Evolutionary conservation across 2,888 invertebrate species (phyloP), one percentile per base, ranked within the genome.

Genomic region (Lithophane semibrunnea): DNA sequence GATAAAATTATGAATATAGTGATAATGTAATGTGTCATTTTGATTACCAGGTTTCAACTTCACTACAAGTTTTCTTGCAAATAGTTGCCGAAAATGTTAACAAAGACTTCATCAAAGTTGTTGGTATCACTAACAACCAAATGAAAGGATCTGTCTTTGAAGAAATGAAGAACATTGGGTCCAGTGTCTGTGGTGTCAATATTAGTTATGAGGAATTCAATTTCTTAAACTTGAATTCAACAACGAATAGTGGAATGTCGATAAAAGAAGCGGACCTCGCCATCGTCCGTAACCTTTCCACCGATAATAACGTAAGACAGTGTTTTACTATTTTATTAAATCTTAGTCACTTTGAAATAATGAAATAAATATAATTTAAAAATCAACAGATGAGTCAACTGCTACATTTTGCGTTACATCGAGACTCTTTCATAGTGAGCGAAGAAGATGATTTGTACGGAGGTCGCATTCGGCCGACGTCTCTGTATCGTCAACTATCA

Each of bases 81-180:
- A 88, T 90, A 12, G 86, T 91, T n/a, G 86, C 88, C 42, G 91
- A 92, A 85, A 92, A 92, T 77, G 61, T 88, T 2, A 88, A 86
- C 54, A 90, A 87, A 72, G 76, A 85, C 16, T 60, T 58, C 0
- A 77, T 91, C 2, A 88, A 85, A n/a, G 77, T 88, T 18, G 60
- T 89, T 68, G 89, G 84, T 52, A 77, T 91, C 61, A 76, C 69
- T 44, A 68, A 84, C 58, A 18, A 66, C n/a, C 44, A 78, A 63
- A 52, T 24, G 9, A 61, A 82, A 13, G 77, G 60, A 2, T 65
- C 72, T 56, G 61, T 90, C 54, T 88, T 86, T 63, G 78, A 86
- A 1, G 76, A 79, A 64, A 86, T 91, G 3, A 85, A 83, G 71
- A 79, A 81, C 1, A 69, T 88, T 67, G 75, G 71, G 9, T 61